Evolutionary conservation across 2,888 invertebrate genomes (phyloP).

Genomic region (Buathra laborator): DNA sequence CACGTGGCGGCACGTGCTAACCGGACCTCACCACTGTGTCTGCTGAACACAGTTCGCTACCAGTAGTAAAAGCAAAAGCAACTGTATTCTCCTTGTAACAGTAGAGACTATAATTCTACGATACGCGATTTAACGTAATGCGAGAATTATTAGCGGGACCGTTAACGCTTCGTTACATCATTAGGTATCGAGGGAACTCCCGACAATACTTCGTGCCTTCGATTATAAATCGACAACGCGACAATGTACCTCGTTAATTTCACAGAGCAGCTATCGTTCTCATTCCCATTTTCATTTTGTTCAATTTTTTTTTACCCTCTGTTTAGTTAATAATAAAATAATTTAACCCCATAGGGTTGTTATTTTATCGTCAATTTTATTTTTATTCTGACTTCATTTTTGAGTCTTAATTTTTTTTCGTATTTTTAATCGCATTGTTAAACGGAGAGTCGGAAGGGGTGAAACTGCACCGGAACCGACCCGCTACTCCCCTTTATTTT

Average conservation of each 20-base stretch:
- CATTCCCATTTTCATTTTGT: no score
- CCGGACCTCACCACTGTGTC: constrained; percentile 34
- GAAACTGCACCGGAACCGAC: no score
- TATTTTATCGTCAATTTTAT: no score
- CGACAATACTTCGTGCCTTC: constrained; percentile 4
- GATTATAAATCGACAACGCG: constrained; percentile 30
- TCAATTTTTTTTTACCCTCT: no score
- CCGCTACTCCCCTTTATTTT: no score
- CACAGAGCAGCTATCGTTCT: no score
- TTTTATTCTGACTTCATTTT: no score
- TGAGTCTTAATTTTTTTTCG: no score
- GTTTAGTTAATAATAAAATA: no score
- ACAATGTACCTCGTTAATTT: constrained; percentile 60
- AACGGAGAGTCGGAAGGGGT: no score
- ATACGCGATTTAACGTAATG: constrained; percentile 68
- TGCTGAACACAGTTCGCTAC: constrained; percentile 1
- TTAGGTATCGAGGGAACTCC: constrained; percentile 23
- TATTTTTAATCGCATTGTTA: no score
- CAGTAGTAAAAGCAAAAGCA: constrained; percentile 40
- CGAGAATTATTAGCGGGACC: constrained; percentile 67
- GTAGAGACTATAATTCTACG: constrained; percentile 30
- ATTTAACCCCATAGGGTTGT: no score
- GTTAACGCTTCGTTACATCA: constrained; percentile 64
- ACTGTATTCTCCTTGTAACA: constrained; percentile 48
- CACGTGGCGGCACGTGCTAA: constrained; percentile 71